Conservation (phyloP, 2,888 invertebrate genomes). For the Caenorhabditis macrosperma region DNA sequence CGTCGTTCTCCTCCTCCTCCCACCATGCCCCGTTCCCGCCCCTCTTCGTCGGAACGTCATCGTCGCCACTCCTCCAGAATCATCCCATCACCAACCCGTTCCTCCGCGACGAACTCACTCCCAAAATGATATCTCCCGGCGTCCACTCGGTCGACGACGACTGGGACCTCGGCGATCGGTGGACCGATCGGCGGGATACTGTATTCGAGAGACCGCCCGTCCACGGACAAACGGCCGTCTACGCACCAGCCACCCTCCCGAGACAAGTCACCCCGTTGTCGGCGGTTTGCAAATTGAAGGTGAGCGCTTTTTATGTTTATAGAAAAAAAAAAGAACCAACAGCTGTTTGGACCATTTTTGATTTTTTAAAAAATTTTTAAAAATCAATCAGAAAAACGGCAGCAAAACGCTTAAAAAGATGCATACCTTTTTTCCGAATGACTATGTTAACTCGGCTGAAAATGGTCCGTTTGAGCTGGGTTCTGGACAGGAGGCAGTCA, state of each 20-base stretch:
- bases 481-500: too few species aligned
- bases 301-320: too few species aligned
- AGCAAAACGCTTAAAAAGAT: too few species aligned
- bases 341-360: too few species aligned
- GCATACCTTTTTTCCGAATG: too few species aligned
- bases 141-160: constrained; percentile 35
- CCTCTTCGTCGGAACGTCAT: constrained; percentile 48
- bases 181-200: constrained; percentile 52
- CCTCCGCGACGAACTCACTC: constrained; percentile 52
- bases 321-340: too few species aligned
- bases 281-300: constrained; percentile 30
- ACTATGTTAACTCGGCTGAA: too few species aligned
- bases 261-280: constrained; percentile 60
- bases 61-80: constrained; percentile 11
- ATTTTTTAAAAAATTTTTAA: not conserved
- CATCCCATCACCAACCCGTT: constrained; percentile 50
- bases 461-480: too few species aligned
- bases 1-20: constrained; percentile 38
- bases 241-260: constrained; percentile 66
- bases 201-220: constrained; percentile 26
- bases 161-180: constrained; percentile 54
- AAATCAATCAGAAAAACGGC: too few species aligned
- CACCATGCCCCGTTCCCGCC: constrained; percentile 13
- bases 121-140: constrained; percentile 47
- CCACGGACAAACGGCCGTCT: constrained; percentile 2